phyloP scores from a whole-genome alignment of 2,797 vertebrate genomes.

The Macropodus opercularis region DNA sequence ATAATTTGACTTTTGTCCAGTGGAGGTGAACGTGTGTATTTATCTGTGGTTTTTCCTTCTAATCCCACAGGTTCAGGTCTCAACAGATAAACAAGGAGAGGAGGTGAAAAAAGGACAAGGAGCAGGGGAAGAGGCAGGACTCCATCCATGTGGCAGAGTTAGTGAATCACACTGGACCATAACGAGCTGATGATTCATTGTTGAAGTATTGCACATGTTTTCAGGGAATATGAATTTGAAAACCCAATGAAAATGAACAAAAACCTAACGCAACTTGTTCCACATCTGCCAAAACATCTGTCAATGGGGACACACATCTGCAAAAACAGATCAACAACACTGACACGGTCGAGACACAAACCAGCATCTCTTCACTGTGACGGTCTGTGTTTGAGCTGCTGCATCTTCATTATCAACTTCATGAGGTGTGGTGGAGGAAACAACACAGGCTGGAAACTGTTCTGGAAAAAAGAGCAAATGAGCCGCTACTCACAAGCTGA shows the following conservation, averaged over 20 bases:
- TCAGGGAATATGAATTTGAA: conserved; percentile 37
- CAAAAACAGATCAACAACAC: conserved; percentile 16
- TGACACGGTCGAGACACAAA: conserved; percentile 1
- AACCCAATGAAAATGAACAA: not conserved
- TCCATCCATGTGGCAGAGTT: conserved; percentile 36
- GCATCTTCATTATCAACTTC: conserved; percentile 17
- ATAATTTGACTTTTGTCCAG: too few relatives aligned
- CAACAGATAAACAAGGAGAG: conserved; percentile 19
- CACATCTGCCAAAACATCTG: conserved; percentile 35
- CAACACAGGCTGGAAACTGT: conserved; percentile 13
- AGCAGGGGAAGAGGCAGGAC: conserved; percentile 15
- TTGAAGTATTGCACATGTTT: conserved; percentile 56
- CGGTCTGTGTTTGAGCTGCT: conserved; percentile 12
- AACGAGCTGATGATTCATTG: conserved; percentile 59
- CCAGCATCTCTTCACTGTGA: not conserved
- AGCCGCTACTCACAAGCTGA: conserved; percentile 66
- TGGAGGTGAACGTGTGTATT: too few relatives aligned
- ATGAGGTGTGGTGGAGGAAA: conserved; percentile 8
- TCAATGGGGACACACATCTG: conserved; percentile 27
- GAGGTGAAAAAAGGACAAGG: conserved; percentile 21
- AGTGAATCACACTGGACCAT: conserved; percentile 36
- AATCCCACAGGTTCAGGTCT: conserved; percentile 23
- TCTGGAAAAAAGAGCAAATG: conserved; percentile 31
- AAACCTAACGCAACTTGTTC: conserved; percentile 23
- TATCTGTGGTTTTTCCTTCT: not conserved